Evolutionary conservation across 2,888 invertebrate genomes (phyloP).

Genomic region (Rhagonycha fulva): DNA sequence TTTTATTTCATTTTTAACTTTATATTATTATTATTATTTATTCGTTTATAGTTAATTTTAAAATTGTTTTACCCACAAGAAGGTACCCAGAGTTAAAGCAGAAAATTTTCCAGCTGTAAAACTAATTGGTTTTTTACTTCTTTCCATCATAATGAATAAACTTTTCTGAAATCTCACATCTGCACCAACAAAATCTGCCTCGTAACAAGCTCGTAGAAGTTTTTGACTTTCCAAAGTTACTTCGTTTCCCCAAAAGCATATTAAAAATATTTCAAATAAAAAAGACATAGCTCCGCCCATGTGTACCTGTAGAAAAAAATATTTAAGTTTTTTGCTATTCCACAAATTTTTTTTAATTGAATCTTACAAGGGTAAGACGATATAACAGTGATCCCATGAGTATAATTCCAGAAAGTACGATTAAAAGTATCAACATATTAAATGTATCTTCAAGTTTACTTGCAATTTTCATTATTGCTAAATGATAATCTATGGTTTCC

Average conservation of each 20-base stretch:
- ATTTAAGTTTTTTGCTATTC: too few species aligned
- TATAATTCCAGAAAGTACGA: constrained; percentile 18
- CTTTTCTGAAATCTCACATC: constrained; percentile 41
- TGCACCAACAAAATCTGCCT: constrained; percentile 24
- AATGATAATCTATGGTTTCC: constrained; percentile 25
- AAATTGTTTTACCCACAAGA: constrained; percentile 53
- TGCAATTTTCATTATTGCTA: constrained; percentile 25
- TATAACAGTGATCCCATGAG: constrained; percentile 16
- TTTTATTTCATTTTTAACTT: background rate
- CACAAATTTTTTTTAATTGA: background rate
- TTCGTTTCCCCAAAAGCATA: constrained; percentile 34
- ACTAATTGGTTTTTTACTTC: constrained; percentile 55
- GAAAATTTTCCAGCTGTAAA: constrained; percentile 55
- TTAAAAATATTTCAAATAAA: constrained; percentile 22
- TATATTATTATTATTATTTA: too few species aligned
- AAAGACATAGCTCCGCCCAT: constrained; percentile 14
- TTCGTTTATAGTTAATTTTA: background rate
- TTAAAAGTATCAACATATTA: constrained; percentile 21
- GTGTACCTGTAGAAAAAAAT: constrained; percentile 6
- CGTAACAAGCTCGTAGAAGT: constrained; percentile 24
- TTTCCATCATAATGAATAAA: constrained; percentile 54
- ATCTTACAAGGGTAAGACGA: constrained; percentile 8
- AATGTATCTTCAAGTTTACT: constrained; percentile 26
- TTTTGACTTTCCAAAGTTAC: constrained; percentile 29
- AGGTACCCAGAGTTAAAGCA: constrained; percentile 57